Conservation (phyloP, 2,888 invertebrate species). For the Nudaria mundana region DNA sequence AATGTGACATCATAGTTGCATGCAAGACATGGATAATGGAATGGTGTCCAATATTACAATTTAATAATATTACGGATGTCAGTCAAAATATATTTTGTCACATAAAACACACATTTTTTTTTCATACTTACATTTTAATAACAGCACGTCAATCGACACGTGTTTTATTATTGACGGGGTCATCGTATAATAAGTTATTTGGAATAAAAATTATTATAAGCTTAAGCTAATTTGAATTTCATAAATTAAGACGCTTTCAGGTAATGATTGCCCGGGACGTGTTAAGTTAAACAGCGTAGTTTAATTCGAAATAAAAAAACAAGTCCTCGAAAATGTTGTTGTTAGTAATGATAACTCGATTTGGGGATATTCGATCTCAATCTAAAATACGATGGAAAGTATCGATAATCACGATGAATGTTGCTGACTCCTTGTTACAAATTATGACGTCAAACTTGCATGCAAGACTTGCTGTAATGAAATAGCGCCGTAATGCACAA, state of each 20-base stretch:
- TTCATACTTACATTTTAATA: neutral
- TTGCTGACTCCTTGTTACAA: conserved; percentile 67
- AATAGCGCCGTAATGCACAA: too few species aligned
- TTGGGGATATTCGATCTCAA: conserved; percentile 65
- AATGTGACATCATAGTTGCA: too few species aligned
- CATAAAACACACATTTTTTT: neutral
- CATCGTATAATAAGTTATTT: neutral
- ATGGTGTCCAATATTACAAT: too few species aligned
- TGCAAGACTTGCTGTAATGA: too few species aligned
- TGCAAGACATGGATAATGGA: too few species aligned
- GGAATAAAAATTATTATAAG: conserved; percentile 13
- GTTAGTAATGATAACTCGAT: conserved; percentile 52
- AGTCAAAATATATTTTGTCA: too few species aligned
- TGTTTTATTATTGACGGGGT: neutral
- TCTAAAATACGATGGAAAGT: conserved; percentile 42
- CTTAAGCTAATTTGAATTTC: conserved; percentile 9
- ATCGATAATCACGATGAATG: conserved; percentile 51
- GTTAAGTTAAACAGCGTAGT: conserved; percentile 12
- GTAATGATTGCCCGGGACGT: conserved; percentile 4
- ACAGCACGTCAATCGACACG: neutral
- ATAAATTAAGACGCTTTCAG: conserved; percentile 1
- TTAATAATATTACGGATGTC: too few species aligned
- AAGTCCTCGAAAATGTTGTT: conserved; percentile 47
- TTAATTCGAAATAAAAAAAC: too few species aligned
- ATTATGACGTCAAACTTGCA: too few species aligned